phyloP scores from a whole-genome alignment of 2,797 vertebrate species.

The Melanotaenia trifasciata region DNA sequence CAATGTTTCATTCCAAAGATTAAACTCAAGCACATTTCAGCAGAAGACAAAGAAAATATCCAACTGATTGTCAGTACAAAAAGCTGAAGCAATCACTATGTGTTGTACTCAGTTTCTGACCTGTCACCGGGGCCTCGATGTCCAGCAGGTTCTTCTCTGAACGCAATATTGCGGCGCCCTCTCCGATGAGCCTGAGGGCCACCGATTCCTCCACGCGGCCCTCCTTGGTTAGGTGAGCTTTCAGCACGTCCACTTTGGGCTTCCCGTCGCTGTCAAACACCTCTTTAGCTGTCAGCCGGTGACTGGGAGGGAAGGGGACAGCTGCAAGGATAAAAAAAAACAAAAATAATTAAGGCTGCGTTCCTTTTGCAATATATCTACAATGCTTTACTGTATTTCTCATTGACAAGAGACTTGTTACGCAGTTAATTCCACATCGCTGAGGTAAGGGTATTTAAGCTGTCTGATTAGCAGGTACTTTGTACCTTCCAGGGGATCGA shows the following conservation, averaged over 20 bases:
- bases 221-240: constrained; percentile 98
- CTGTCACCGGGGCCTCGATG: constrained; percentile 98
- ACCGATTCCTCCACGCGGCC: constrained; percentile 96
- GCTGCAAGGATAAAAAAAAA: constrained; percentile 78
- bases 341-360: constrained; percentile 17
- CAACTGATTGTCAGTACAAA: not conserved
- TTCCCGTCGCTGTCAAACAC: constrained; percentile 97
- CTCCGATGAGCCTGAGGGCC: constrained; percentile 94
- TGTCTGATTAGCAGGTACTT: constrained; percentile 68
- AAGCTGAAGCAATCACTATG: not conserved
- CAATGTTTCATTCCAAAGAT: not conserved
- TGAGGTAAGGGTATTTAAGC: constrained; percentile 55
- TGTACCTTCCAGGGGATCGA: constrained; percentile 61
- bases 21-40: not conserved
- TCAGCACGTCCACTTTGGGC: constrained; percentile 97
- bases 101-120: constrained; percentile 66
- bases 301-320: constrained; percentile 97
- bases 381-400: constrained; percentile 30
- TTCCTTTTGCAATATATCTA: constrained; percentile 34
- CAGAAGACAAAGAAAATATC: not conserved
- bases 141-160: constrained; percentile 97
- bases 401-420: constrained; percentile 47
- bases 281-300: constrained; percentile 96
- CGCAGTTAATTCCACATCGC: constrained; percentile 46
- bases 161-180: constrained; percentile 93